Percentiles rank a stretch among this genome's conserved stretches.
These are phyloP conservation scores for Oreotrochilus melanogaster DNA, from an alignment of 2,113 vertebrate species.

Conservation along the genomic window DNA sequence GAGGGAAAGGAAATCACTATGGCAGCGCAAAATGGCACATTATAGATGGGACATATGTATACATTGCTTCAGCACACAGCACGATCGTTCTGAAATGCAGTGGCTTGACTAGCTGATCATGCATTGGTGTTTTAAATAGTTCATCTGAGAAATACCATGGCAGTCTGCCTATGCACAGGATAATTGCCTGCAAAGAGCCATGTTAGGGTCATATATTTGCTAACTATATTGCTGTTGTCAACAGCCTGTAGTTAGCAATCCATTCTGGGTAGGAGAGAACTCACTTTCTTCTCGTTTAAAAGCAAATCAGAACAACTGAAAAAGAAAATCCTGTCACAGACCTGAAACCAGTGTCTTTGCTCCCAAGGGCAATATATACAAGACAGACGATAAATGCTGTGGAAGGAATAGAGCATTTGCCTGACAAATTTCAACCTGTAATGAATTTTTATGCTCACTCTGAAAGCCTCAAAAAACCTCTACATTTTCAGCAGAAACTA, in stretches of 20 bases:
- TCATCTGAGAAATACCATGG: not conserved
- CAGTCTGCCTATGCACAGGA: not conserved
- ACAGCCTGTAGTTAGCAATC: slow-evolving; percentile 33
- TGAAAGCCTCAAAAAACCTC: not conserved
- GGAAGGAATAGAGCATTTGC: not conserved
- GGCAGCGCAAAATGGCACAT: not conserved
- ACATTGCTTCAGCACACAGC: not conserved
- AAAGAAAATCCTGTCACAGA: not conserved
- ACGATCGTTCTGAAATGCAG: not conserved
- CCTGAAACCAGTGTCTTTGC: not conserved
- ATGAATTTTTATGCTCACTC: not conserved
- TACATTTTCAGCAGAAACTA: not conserved
- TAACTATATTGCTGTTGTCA: slow-evolving; percentile 47
- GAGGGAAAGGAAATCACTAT: slow-evolving; percentile 17
- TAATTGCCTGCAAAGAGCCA: not conserved
- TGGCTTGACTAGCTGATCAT: not conserved
- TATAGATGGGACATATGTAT: not conserved
- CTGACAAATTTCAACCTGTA: slow-evolving; percentile 29
- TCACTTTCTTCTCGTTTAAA: slow-evolving; percentile 50
- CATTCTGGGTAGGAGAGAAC: not conserved
- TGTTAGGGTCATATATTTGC: not conserved
- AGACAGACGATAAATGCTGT: not conserved
- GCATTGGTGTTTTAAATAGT: not conserved
- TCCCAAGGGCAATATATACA: slow-evolving; percentile 11
- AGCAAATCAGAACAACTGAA: slow-evolving; percentile 51